Evolutionary conservation across 1,140 invertebrate species (phyloP).

Genomic region (Pogonus chalceus): DNA sequence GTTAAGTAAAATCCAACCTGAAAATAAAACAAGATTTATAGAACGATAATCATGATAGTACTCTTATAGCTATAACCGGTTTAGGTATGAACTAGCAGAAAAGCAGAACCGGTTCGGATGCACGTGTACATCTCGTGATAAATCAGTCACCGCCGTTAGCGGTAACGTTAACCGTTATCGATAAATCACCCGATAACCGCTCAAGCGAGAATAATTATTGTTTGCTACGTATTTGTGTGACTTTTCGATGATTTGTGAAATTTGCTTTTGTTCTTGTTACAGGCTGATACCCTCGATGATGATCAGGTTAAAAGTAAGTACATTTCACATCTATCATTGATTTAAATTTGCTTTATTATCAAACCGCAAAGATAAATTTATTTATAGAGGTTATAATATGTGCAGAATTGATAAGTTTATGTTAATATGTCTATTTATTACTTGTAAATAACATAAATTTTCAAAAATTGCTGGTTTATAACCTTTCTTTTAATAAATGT

Average conservation of each 20-base stretch:
- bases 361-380: no score
- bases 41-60: neutral
- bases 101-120: neutral
- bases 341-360: no score
- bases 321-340: no score
- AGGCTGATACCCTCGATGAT: constrained; percentile 44
- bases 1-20: no score
- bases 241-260: neutral
- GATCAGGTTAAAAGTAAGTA: constrained; percentile 53
- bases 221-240: neutral
- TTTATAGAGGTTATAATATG: no score
- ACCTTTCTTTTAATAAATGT: no score
- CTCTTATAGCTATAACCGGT: neutral
- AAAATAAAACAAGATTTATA: no score
- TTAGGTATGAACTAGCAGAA: neutral
- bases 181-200: neutral
- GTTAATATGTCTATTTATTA: no score
- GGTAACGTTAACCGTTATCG: neutral
- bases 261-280: constrained; percentile 31
- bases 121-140: neutral
- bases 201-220: neutral
- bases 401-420: no score
- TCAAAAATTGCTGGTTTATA: no score
- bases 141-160: no score
- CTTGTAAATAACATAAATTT: no score